A percentile compares a stretch with the other conserved stretches of the same genome.
Conservation (phyloP, 2,888 invertebrate species). For the Nezara viridula region DNA sequence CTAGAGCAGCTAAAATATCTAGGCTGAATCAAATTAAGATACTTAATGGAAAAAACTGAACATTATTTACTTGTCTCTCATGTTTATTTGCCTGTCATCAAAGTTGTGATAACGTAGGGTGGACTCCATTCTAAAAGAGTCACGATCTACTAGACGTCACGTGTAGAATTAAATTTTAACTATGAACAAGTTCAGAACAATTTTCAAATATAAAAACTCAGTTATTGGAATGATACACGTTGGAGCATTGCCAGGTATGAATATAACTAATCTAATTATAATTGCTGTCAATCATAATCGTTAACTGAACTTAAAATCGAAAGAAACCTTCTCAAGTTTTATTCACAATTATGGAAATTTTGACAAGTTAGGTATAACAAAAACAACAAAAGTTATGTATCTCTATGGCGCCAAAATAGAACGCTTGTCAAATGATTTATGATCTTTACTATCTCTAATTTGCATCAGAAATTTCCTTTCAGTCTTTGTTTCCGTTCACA, state of each 20-base stretch:
- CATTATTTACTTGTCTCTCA: background rate
- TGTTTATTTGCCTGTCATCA: background rate
- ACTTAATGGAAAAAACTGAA: background rate
- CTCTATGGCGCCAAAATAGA: background rate
- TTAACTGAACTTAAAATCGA: background rate
- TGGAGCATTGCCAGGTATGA: slow-evolving; percentile 77
- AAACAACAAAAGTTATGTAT: background rate
- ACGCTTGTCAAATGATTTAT: background rate
- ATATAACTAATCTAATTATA: background rate
- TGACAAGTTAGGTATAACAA: background rate
- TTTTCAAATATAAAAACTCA: slow-evolving; percentile 46
- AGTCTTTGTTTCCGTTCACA: too few relatives aligned
- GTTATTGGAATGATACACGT: slow-evolving; percentile 83
- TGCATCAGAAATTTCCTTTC: too few relatives aligned
- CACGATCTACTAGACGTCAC: background rate
- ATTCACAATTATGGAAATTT: background rate
- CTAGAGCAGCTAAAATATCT: too few relatives aligned
- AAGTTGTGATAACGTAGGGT: too few relatives aligned
- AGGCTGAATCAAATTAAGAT: background rate
- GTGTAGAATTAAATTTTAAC: background rate
- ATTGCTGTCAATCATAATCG: background rate
- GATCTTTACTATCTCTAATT: too few relatives aligned
- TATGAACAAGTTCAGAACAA: slow-evolving; percentile 35
- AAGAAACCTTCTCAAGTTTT: background rate
- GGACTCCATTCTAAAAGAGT: background rate